These are phyloP conservation scores for Kryptopterus vitreolus DNA, from an alignment of 2,797 vertebrate genomes.

Conservation along the genomic window DNA sequence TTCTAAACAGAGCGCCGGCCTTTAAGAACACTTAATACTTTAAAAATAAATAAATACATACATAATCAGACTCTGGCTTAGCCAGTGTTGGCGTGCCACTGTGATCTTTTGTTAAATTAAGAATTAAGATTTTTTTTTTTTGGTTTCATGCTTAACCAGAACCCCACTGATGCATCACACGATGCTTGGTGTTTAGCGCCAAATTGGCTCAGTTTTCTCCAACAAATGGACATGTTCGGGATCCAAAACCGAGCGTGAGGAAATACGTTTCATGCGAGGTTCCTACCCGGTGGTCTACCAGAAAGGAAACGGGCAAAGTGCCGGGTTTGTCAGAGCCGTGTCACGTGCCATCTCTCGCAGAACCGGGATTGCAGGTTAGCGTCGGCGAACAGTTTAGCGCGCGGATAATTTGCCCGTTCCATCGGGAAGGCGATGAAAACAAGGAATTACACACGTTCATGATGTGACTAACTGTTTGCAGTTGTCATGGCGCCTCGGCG, in stretches of 20 bases:
- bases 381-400: conserved; percentile 10
- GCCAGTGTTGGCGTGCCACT: not conserved
- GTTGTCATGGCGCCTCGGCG: conserved; percentile 61
- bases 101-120: not conserved
- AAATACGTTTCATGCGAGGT: conserved; percentile 15
- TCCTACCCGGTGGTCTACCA: conserved; percentile 23
- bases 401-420: conserved; percentile 25
- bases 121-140: not conserved
- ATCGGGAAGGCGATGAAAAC: conserved; percentile 29
- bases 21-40: conserved; percentile 17
- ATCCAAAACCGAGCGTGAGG: conserved; percentile 21
- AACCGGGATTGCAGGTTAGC: conserved; percentile 19
- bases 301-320: conserved; percentile 27
- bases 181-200: conserved; percentile 15
- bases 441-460: conserved; percentile 48
- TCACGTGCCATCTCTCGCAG: conserved; percentile 7
- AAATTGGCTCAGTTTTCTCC: conserved; percentile 13
- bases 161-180: conserved; percentile 31
- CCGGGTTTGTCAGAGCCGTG: conserved; percentile 23
- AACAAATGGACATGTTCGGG: conserved; percentile 9
- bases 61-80: conserved; percentile 2
- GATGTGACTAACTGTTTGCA: conserved; percentile 54
- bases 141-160: conserved; percentile 23
- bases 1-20: conserved; percentile 13
- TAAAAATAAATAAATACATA: not conserved